These are phyloP conservation scores for Drosophila subsilvestris DNA, from an alignment of 2,888 invertebrate genomes.

Conservation along the genomic window DNA sequence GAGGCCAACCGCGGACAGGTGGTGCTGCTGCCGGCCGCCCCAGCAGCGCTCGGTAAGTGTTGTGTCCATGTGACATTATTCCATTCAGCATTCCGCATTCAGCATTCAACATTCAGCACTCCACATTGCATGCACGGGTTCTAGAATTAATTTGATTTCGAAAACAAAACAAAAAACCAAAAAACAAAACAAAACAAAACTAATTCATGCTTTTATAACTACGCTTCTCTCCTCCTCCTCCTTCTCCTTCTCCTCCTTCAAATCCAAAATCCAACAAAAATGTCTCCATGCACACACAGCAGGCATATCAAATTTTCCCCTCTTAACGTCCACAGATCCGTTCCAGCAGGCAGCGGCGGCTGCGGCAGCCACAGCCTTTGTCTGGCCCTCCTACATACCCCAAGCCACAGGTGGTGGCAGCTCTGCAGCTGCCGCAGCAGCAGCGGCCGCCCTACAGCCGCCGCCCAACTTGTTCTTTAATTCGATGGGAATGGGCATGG, in stretches of 20 bases:
- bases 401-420: slow-evolving; percentile 64
- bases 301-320: slow-evolving; percentile 83
- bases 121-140: slow-evolving; percentile 38
- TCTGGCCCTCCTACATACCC: slow-evolving; percentile 82
- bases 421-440: slow-evolving; percentile 55
- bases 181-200: slow-evolving; percentile 54
- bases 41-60: slow-evolving; percentile 85
- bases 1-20: slow-evolving; percentile 94
- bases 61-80: slow-evolving; percentile 9
- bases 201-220: slow-evolving; percentile 79
- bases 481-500: slow-evolving; percentile 66
- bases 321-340: slow-evolving; percentile 84
- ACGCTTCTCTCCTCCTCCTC: slow-evolving; percentile 64
- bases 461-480: slow-evolving; percentile 81
- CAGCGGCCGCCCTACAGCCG: slow-evolving; percentile 74
- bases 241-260: slow-evolving; percentile 29
- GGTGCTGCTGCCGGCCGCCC: slow-evolving; percentile 90
- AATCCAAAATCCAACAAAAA: slow-evolving; percentile 41
- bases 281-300: slow-evolving; percentile 65
- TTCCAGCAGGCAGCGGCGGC: slow-evolving; percentile 82
- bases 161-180: slow-evolving; percentile 25
- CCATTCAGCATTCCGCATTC: slow-evolving; percentile 3
- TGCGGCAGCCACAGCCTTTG: slow-evolving; percentile 81
- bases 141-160: slow-evolving; percentile 62
- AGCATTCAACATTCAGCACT: slow-evolving; percentile 29